phyloP scores from a whole-genome alignment of 2,888 invertebrate species.

The Trypoxylon attenuatum region DNA sequence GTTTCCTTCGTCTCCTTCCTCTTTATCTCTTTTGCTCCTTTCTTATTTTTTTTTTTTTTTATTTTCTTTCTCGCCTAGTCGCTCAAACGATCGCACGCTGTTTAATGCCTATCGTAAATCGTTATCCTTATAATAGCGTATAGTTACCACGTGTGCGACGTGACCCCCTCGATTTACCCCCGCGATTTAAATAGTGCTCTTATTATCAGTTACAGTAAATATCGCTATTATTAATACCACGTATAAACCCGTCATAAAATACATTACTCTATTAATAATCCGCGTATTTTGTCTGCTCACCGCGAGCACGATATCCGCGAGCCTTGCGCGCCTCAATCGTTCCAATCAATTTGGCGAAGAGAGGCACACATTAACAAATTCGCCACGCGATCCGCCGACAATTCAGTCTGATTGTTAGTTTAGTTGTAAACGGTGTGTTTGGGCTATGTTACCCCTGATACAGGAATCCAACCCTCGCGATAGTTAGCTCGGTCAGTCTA shows the following conservation, averaged over 20 bases:
- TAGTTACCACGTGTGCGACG: slow-evolving; percentile 15
- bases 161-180: background rate
- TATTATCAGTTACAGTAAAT: slow-evolving; percentile 58
- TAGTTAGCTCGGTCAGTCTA: no score
- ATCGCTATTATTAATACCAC: slow-evolving; percentile 66
- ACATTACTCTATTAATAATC: slow-evolving; percentile 69
- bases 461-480: no score
- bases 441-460: no score
- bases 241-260: slow-evolving; percentile 73
- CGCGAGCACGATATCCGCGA: no score
- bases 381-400: no score
- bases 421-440: no score
- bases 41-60: slow-evolving; percentile 3
- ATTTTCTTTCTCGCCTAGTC: slow-evolving; percentile 15
- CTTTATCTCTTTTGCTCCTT: slow-evolving; percentile 7
- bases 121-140: slow-evolving; percentile 39
- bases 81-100: slow-evolving; percentile 29
- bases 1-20: background rate
- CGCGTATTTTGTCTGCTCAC: slow-evolving; percentile 42
- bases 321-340: no score
- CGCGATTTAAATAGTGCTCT: slow-evolving; percentile 42
- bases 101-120: slow-evolving; percentile 37
- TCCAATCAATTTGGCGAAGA: no score
- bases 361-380: no score
- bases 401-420: no score